Conservation (phyloP, 92 coral and sea anemone species). For the Actinernus sp. region DNA sequence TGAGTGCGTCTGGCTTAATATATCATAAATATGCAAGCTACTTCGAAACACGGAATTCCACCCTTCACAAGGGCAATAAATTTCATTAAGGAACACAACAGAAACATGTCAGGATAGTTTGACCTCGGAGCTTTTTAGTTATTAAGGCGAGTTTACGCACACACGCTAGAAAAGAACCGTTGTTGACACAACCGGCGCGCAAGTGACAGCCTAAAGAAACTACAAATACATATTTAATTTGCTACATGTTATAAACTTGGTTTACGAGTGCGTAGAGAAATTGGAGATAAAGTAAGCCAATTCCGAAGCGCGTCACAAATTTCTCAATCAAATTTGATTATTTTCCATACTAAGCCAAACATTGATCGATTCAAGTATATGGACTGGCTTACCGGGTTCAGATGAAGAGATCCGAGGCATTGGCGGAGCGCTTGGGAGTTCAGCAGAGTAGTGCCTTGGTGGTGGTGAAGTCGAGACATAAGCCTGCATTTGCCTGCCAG, state of each 20-base stretch:
- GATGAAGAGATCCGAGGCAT: slow-evolving; percentile 2
- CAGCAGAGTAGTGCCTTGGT: slow-evolving; percentile 2
- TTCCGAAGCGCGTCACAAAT: not conserved
- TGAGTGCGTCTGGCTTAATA: too few relatives aligned
- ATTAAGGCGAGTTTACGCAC: slow-evolving; percentile 25
- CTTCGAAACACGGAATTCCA: slow-evolving; percentile 46
- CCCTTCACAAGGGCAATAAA: not conserved
- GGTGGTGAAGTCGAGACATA: slow-evolving; percentile 45
- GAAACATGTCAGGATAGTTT: slow-evolving; percentile 9
- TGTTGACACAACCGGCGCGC: slow-evolving; percentile 50
- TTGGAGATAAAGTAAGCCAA: not conserved
- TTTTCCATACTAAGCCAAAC: too few relatives aligned
- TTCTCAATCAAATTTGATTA: too few relatives aligned
- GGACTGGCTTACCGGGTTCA: slow-evolving; percentile 12
- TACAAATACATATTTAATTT: slow-evolving; percentile 90
- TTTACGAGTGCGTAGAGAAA: slow-evolving; percentile 14
- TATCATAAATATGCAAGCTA: not conserved
- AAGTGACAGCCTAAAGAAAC: slow-evolving; percentile 85
- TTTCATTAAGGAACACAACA: slow-evolving; percentile 6
- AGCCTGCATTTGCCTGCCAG: slow-evolving; percentile 25
- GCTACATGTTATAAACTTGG: slow-evolving; percentile 91
- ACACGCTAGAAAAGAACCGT: slow-evolving; percentile 29
- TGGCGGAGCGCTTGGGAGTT: not conserved
- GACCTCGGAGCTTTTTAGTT: slow-evolving; percentile 27
- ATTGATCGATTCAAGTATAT: not conserved